Evolutionary conservation across 2,113 vertebrate genomes (phyloP).

Genomic region (Passer montanus): DNA sequence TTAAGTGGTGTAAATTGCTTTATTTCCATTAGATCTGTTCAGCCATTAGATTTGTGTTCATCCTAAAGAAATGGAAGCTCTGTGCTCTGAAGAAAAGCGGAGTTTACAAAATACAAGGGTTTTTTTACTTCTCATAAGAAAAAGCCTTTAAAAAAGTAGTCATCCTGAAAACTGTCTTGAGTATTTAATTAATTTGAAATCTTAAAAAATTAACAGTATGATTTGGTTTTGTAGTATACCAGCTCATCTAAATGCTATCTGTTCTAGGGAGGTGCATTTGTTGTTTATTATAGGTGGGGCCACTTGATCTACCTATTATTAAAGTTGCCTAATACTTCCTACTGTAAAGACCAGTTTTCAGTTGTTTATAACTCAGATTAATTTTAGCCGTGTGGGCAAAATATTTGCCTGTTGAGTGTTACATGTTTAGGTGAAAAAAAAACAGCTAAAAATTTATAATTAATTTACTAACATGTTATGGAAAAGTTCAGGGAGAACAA

Average conservation of each 20-base stretch:
- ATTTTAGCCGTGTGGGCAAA: constrained; percentile 1
- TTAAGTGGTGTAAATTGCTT: background rate
- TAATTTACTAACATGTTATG: background rate
- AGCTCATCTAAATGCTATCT: constrained; percentile 31
- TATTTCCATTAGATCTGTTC: background rate
- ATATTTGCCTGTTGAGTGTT: background rate
- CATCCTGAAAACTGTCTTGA: background rate
- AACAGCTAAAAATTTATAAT: background rate
- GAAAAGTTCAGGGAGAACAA: background rate
- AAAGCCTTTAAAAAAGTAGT: background rate
- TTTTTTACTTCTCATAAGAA: background rate
- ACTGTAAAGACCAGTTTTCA: constrained; percentile 20
- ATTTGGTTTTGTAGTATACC: background rate
- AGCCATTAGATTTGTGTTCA: background rate
- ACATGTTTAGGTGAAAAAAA: background rate
- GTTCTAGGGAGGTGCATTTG: constrained; percentile 39
- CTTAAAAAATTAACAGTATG: background rate
- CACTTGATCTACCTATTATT: constrained; percentile 39
- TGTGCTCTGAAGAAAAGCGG: background rate
- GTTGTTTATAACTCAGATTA: background rate
- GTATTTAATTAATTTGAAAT: background rate
- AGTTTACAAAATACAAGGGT: background rate
- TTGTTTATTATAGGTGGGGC: constrained; percentile 50
- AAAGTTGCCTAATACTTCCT: constrained; percentile 56
- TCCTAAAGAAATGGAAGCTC: background rate